phyloP scores from a whole-genome alignment of 1,140 invertebrate species.

The Acromyrmex charruanus region DNA sequence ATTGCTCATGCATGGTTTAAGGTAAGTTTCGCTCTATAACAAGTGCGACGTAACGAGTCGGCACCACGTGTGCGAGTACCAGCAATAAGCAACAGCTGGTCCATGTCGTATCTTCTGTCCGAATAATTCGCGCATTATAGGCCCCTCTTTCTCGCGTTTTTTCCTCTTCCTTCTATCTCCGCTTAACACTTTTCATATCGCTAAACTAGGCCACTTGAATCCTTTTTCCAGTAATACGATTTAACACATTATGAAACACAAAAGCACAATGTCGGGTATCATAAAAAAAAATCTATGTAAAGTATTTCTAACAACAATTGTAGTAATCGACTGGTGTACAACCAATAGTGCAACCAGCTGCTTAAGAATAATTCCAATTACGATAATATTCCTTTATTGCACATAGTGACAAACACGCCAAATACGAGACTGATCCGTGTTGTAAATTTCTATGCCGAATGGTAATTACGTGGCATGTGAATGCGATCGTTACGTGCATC shows the following conservation, averaged over 20 bases:
- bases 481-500: slow-evolving; percentile 61
- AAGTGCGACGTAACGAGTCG: slow-evolving; percentile 70
- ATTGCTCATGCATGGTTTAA: slow-evolving; percentile 61
- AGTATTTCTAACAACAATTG: neutral
- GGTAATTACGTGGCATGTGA: slow-evolving; percentile 68
- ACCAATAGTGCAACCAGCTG: neutral
- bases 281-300: slow-evolving; percentile 13
- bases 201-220: slow-evolving; percentile 24
- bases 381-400: slow-evolving; percentile 11
- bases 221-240: neutral
- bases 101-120: slow-evolving; percentile 60
- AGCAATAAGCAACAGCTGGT: slow-evolving; percentile 74
- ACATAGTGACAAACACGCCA: neutral
- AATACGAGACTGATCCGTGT: slow-evolving; percentile 12
- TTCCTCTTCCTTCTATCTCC: slow-evolving; percentile 17
- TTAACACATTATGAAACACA: neutral
- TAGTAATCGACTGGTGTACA: neutral
- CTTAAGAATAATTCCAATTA: slow-evolving; percentile 30
- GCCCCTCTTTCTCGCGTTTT: slow-evolving; percentile 1
- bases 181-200: slow-evolving; percentile 51
- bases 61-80: slow-evolving; percentile 53
- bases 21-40: slow-evolving; percentile 54
- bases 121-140: slow-evolving; percentile 71
- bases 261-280: neutral
- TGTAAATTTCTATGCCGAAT: slow-evolving; percentile 68